Conservation (phyloP, 2,113 vertebrate genomes). For the Girardinichthys multiradiatus region DNA sequence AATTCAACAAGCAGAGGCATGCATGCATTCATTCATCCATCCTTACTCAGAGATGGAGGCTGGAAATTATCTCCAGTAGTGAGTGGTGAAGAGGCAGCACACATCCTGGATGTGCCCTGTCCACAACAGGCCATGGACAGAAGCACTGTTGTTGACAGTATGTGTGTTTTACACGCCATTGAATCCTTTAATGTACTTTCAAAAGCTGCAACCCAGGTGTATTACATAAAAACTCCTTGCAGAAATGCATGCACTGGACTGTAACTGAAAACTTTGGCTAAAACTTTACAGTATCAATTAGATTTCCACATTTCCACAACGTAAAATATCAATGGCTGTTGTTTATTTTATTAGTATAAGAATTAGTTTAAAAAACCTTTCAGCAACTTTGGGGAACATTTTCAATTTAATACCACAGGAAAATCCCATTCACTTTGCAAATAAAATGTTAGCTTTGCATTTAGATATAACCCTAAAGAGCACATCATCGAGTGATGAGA, state of each 20-base stretch:
- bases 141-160: background rate
- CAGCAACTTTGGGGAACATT: conserved; percentile 59
- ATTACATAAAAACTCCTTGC: background rate
- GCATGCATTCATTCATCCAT: too few species aligned
- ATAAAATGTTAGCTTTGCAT: conserved; percentile 67
- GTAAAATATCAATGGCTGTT: conserved; percentile 46
- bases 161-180: background rate
- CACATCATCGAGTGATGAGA: conserved; percentile 58
- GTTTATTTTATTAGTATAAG: conserved; percentile 23
- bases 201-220: background rate
- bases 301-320: conserved; percentile 54
- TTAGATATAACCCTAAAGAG: conserved; percentile 76
- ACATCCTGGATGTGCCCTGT: too few species aligned
- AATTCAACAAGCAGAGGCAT: too few species aligned
- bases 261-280: background rate
- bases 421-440: conserved; percentile 59
- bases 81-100: too few species aligned
- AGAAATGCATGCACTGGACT: background rate
- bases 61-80: too few species aligned
- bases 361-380: conserved; percentile 58
- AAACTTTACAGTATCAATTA: background rate
- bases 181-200: background rate
- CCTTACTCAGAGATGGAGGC: too few species aligned
- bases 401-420: conserved; percentile 72
- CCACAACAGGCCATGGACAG: too few species aligned